Evolutionary conservation across 2,888 invertebrate species (phyloP), one percentile per base, ranked within the genome.

Genomic region (Latheticus oryzae): DNA sequence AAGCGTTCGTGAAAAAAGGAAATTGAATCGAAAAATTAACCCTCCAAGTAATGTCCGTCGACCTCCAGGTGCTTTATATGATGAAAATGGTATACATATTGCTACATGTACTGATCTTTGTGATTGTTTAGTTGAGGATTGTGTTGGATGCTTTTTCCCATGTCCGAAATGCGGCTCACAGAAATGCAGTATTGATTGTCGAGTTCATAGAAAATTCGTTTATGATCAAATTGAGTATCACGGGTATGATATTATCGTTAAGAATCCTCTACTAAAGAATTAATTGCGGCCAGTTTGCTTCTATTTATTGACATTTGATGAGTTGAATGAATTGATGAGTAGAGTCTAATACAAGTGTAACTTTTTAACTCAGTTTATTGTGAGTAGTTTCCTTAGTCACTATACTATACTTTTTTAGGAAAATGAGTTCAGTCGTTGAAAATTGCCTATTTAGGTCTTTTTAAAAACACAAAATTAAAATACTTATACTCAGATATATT

Each of bases 111-210:
- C 83, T 63, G 90, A 95, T 78, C 70, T 92, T 5, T 96, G 96
- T 65, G 96, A 96, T 75, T 96, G 95, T 72, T 80, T 95, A 62
- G 86, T 88, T 65, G 81, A 82, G 24, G 80, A 81, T 5, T 96
- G 96, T 68, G 81, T 85, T 0, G 96, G 96, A 0, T 96, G 96
- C 74, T 93, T 93, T 79, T 91, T 88, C 71, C 87, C 88, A 1
- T 93, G 93, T 69, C 74, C 82, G 2, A 88, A 85, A 73, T 94
- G 94, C 71, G 79, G 76, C 11, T 91, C 91, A 0, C 78, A 78
- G 13, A 91, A 91, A 75, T 94, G 93, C 77, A 93, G 90, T 1
- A 85, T 87, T 63, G 90, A 91, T 43, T 94, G 94, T 82, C 88
- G 92, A 66, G 81, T 82, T 0, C 88, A 88, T 72, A 82, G 93